Conservation (phyloP, 2,797 vertebrate species). For the Cyclura pinguis region DNA sequence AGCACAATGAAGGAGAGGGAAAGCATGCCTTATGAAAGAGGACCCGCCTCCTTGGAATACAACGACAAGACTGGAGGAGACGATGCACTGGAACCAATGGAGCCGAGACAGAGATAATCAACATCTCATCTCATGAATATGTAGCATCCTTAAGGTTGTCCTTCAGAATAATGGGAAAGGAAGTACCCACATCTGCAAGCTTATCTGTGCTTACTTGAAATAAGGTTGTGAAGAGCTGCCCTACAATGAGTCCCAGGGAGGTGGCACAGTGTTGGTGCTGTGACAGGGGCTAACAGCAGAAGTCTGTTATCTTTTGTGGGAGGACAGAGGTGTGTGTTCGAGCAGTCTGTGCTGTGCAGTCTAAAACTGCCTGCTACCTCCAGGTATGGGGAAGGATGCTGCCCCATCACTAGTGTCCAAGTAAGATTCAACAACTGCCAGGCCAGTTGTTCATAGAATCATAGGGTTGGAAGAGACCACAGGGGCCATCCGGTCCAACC, state of each 20-base stretch:
- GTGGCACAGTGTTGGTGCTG: neutral
- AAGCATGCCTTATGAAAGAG: slow-evolving; percentile 27
- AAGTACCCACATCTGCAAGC: slow-evolving; percentile 1
- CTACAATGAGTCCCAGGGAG: neutral
- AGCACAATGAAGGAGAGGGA: slow-evolving; percentile 43
- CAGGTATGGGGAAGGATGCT: neutral
- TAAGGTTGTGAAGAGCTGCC: neutral
- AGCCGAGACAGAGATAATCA: slow-evolving; percentile 53
- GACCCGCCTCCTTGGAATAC: slow-evolving; percentile 45
- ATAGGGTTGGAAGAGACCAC: too few relatives aligned
- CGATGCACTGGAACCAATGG: neutral
- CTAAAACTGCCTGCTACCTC: neutral
- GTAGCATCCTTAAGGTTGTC: slow-evolving; percentile 30
- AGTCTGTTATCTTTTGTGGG: neutral
- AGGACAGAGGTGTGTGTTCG: neutral
- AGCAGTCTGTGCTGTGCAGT: neutral
- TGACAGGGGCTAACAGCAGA: neutral
- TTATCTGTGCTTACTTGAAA: neutral
- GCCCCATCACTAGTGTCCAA: neutral
- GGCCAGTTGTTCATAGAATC: neutral
- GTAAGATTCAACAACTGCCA: neutral
- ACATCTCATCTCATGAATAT: slow-evolving; percentile 41
- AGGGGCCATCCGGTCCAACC: too few relatives aligned
- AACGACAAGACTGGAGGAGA: slow-evolving; percentile 43
- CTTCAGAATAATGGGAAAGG: slow-evolving; percentile 40